Percentiles rank a stretch among this genome's conserved stretches.
phyloP scores from a whole-genome alignment of 2,888 invertebrate species.

The Tenthredo scrophulariae region DNA sequence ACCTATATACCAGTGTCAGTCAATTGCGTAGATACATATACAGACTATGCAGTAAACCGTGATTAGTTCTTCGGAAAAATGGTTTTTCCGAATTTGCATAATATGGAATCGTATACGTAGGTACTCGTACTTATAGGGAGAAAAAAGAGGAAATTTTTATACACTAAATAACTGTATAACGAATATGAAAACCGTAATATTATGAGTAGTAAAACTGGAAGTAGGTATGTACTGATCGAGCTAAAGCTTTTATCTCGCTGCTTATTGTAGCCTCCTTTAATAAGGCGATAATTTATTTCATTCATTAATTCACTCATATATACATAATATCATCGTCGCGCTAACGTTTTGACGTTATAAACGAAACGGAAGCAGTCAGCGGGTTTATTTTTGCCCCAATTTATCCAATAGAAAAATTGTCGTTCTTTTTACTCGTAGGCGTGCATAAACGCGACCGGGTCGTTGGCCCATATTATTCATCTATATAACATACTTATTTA shows the following conservation, averaged over 20 bases:
- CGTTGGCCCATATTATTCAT: slow-evolving; percentile 34
- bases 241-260: not conserved
- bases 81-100: not conserved
- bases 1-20: slow-evolving; percentile 29
- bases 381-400: slow-evolving; percentile 41
- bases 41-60: slow-evolving; percentile 1
- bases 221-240: not conserved
- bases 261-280: not conserved
- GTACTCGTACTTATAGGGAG: not conserved
- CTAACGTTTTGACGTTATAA: not conserved
- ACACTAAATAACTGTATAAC: not conserved
- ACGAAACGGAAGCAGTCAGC: slow-evolving; percentile 31
- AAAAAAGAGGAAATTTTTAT: not conserved
- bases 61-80: not conserved
- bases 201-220: slow-evolving; percentile 9
- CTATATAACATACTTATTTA: not conserved
- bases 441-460: slow-evolving; percentile 25
- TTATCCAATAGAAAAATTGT: slow-evolving; percentile 51
- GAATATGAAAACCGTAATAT: not conserved
- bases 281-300: not conserved
- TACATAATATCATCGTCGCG: not conserved
- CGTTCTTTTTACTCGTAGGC: slow-evolving; percentile 34
- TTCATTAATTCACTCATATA: not conserved
- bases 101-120: not conserved
- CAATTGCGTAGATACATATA: slow-evolving; percentile 11